phyloP scores from a whole-genome alignment of 1,140 invertebrate genomes.

The Bombus consobrinus region DNA sequence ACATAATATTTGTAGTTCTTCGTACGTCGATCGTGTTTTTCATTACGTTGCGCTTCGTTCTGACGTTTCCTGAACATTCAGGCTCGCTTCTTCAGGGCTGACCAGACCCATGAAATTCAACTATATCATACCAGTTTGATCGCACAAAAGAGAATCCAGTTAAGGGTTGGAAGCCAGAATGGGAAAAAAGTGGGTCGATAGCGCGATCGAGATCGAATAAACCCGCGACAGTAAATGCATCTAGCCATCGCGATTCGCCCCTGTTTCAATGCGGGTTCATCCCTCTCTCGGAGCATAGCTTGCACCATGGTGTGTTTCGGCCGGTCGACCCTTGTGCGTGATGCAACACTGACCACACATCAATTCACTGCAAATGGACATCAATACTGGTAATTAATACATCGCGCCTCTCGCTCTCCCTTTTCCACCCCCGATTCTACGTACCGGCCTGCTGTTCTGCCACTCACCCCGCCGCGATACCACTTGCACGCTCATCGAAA shows the following conservation, averaged over 20 bases:
- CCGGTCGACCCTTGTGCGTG: slow-evolving; percentile 81
- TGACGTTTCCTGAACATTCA: too few relatives aligned
- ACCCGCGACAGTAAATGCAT: slow-evolving; percentile 46
- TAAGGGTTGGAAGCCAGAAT: neutral
- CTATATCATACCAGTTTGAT: neutral
- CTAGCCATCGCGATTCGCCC: slow-evolving; percentile 49
- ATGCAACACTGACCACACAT: slow-evolving; percentile 83
- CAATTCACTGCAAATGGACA: slow-evolving; percentile 84
- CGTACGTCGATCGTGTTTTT: too few relatives aligned
- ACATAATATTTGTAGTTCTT: too few relatives aligned
- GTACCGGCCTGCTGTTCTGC: slow-evolving; percentile 24
- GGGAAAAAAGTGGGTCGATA: slow-evolving; percentile 57
- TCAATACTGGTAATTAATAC: slow-evolving; percentile 84
- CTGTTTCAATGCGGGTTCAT: slow-evolving; percentile 74
- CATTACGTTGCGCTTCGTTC: too few relatives aligned
- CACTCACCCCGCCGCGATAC: slow-evolving; percentile 42
- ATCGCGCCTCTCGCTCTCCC: slow-evolving; percentile 78
- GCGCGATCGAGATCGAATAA: slow-evolving; percentile 68
- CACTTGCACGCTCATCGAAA: slow-evolving; percentile 73
- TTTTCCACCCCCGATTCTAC: slow-evolving; percentile 19
- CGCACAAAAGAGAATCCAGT: neutral
- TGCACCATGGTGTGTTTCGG: slow-evolving; percentile 70
- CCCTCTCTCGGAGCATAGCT: slow-evolving; percentile 64
- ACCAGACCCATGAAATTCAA: too few relatives aligned
- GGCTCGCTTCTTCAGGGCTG: too few relatives aligned